Base-by-base conservation (phyloP, 2,888 invertebrate species). In the Girardia tigrina region DNA sequence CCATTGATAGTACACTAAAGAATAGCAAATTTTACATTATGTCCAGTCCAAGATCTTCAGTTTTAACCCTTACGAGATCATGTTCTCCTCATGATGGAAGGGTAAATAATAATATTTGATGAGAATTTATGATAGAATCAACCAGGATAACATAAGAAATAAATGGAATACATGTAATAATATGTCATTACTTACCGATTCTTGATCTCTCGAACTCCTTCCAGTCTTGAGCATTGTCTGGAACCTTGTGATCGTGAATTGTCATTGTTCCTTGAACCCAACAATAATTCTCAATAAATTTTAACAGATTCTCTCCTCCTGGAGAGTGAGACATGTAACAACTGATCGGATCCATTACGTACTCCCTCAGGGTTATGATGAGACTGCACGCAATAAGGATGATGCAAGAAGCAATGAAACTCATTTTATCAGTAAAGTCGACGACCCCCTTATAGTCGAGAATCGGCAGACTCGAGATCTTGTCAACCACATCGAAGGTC, bases 401-500 rank as follows among this genome's bases (percentile, higher is more conserved):
- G 4, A 56, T 56, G n/a, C 56, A 56, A 56, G 8, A 12, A 56
- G 56, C 56, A 12, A 56, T 56, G 56, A 56, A 56, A 16, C 56
- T 56, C 56, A 56, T 56, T 23, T 56, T 56, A 56, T 56, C 56
- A 6, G 23, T 23, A 56, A 56, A 56, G n/a, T 56, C 56, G 20
- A 20, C 56, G 8, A 56, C 6, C 23, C 56, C 56, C 23, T 56
- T 56, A 16, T 56, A 56, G n/a, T 56, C 23, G 56, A 56, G 4
- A 56, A 56, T n/a, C n/a, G 56, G 56, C 4, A 56, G 56, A 16
- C 56, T 16, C 2, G 56, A 56, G 23, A 56, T 56, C 56, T 56
- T 56, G 56, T 56, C 56, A 56, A 56, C 56, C n/a, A 56, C 56
- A n/a, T 56, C 56, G n/a, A 56, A 56, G 20, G 56, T 56, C n/a